phyloP scores from a whole-genome alignment of 35 echinoderm and acorn worm species.

The Chiridota heheva region DNA sequence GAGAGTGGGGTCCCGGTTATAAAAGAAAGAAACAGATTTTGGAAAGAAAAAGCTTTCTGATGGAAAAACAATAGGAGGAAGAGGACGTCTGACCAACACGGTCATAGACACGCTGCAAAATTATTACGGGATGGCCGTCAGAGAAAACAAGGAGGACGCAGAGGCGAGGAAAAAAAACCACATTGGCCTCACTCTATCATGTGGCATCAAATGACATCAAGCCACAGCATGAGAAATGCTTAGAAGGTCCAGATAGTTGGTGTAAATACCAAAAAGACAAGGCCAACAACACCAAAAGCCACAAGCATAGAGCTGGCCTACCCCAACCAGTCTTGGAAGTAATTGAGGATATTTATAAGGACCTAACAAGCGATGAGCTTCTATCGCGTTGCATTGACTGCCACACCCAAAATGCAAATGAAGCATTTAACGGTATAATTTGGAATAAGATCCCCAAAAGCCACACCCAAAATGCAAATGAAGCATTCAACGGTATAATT shows the following conservation, averaged over 20 bases:
- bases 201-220: slow-evolving; percentile 31
- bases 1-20: not conserved
- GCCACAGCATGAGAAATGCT: slow-evolving; percentile 31
- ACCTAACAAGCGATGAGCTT: slow-evolving; percentile 26
- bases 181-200: slow-evolving; percentile 40
- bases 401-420: slow-evolving; percentile 34
- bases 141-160: slow-evolving; percentile 39
- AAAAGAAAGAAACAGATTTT: not conserved
- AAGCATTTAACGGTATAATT: slow-evolving; percentile 10
- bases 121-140: slow-evolving; percentile 51
- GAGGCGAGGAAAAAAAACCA: slow-evolving; percentile 38
- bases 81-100: slow-evolving; percentile 32
- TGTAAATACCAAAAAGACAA: slow-evolving; percentile 9
- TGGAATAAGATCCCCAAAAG: slow-evolving; percentile 26
- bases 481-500: slow-evolving; percentile 13
- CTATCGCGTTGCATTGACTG: slow-evolving; percentile 16
- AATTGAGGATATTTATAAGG: slow-evolving; percentile 17
- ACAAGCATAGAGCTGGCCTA: slow-evolving; percentile 7
- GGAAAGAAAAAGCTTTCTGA: slow-evolving; percentile 18
- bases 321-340: slow-evolving; percentile 14
- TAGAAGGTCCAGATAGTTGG: slow-evolving; percentile 18
- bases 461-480: slow-evolving; percentile 34
- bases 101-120: slow-evolving; percentile 53
- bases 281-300: not conserved
- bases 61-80: slow-evolving; percentile 40